These are phyloP conservation scores for Scartelaos histophorus DNA, from an alignment of 2,113 vertebrate species.

Conservation along the genomic window DNA sequence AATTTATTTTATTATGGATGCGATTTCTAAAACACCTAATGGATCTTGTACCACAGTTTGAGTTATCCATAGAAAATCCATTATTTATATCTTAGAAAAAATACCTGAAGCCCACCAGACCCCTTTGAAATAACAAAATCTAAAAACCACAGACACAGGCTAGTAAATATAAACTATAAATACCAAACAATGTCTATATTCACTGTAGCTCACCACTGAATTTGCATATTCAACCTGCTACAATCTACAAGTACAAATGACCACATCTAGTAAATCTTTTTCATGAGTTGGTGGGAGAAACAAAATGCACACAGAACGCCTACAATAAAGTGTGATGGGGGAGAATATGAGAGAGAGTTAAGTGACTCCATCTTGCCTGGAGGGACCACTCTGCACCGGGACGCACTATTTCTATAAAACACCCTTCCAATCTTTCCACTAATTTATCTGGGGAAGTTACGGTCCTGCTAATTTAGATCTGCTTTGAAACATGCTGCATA, in stretches of 20 bases:
- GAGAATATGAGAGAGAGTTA: slow-evolving; percentile 61
- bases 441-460: slow-evolving; percentile 61
- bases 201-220: slow-evolving; percentile 18
- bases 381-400: slow-evolving; percentile 61
- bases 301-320: slow-evolving; percentile 16
- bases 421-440: slow-evolving; percentile 45
- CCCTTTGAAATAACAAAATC: neutral
- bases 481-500: slow-evolving; percentile 47
- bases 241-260: slow-evolving; percentile 39
- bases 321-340: slow-evolving; percentile 47
- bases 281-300: slow-evolving; percentile 7
- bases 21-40: too few relatives aligned
- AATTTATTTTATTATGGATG: too few relatives aligned
- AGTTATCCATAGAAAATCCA: neutral
- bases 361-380: slow-evolving; percentile 60
- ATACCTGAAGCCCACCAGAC: neutral
- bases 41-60: neutral
- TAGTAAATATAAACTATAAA: slow-evolving; percentile 3
- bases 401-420: slow-evolving; percentile 51
- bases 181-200: too few relatives aligned
- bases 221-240: slow-evolving; percentile 34
- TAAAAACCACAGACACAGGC: neutral
- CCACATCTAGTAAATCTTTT: slow-evolving; percentile 42
- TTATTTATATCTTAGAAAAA: neutral
- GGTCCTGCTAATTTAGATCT: slow-evolving; percentile 55